Base-by-base conservation (phyloP, 2,113 vertebrate genomes). In the Otis tarda region DNA sequence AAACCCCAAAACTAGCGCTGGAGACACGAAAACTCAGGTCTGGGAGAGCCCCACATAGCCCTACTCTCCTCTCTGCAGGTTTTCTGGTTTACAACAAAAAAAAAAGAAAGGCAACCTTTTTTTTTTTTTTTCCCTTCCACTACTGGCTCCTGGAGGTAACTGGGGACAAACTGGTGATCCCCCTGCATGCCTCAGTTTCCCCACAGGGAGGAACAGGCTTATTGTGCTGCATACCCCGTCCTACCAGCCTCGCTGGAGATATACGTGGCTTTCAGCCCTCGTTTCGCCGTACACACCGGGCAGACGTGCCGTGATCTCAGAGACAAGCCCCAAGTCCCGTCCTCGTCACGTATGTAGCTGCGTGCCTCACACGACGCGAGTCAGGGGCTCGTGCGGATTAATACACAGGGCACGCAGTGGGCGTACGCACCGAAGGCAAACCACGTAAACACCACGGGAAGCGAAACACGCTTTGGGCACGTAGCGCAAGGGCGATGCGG, bases 11-110 rank as follows among this genome's bases (percentile, higher is more conserved):
- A 45, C 7, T 57, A 10, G 1, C 0, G 2, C 60, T 49, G 57
- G 25, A 37, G 23, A 2, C 30, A 35, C n/a, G 39, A 41, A 12
- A 14, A 4, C 0, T 0, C 2, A 2, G 16, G 8, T 19, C 52
- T 55, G 74, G 37, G 37, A 43, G 53, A 71, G 57, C 47, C 56
- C 21, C 6, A 3, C 41, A 2, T 7, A 16, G 22, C 70, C 28
- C 65, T 31, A 31, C 50, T 61, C 45, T 53, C 17, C 23, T 56
- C 30, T 73, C 7, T 33, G 11, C 49, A 67, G 15, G 9, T 15
- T 86, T 79, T 55, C 47, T 6, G 19, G 41, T 73, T 56, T 86
- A 37, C 30, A 39, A 77, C 33, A 28, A 39, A 77, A 35, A 28
- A 52, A 64, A 87, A 77, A 3, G 14, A 71, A 83, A 75, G 4